Base-by-base conservation (phyloP, 2,888 invertebrate genomes). In the Amphipoea oculea region DNA sequence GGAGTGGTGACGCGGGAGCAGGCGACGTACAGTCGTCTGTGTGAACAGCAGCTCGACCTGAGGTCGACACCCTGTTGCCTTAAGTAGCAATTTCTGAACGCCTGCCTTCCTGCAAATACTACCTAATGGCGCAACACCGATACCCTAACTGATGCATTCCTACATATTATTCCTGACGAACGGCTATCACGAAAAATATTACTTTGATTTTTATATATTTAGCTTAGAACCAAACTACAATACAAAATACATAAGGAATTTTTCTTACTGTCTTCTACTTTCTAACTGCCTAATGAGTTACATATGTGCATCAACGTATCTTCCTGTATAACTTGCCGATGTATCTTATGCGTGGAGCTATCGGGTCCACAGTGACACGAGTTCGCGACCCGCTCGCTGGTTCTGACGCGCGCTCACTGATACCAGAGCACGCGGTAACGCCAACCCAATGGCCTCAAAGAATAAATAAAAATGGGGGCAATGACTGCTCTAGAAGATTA, bases 401-500 rank as follows among this genome's bases (percentile, higher is more conserved):
- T 67, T 75, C 73, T 67, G 72, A 60, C 80, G 69, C 72, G 63
- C 76, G 70, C 68, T 36, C 71, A 66, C 65, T 40, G 72, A 84
- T 76, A 76, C 42, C 29, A 48, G 51, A 70, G 67, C 69, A 80
- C 29, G 71, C 66, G 63, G 75, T 42, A 79, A 73, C 63, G 51
- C 57, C 48, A 73, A 67, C 77, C 76, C 7, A 36, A 67, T 79
- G 78, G 77, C 70, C 75, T 68, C 63, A 65, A 68, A 66, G 14
- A 66, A 54, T 51, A 20, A 40, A 72, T 67, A 60, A 78, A 81
- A 86, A 78, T 80, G 45, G 14, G 78, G 73, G 45, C 73, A 82
- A 51, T 73, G 83, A 87, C 85, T 85, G 82, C 74, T 86, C 76
- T 75, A 70, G 81, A 78, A 36, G 45, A 23, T 51, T 84, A 69